phyloP scores from a whole-genome alignment of 2,113 vertebrate genomes.

The Mastomys coucha region DNA sequence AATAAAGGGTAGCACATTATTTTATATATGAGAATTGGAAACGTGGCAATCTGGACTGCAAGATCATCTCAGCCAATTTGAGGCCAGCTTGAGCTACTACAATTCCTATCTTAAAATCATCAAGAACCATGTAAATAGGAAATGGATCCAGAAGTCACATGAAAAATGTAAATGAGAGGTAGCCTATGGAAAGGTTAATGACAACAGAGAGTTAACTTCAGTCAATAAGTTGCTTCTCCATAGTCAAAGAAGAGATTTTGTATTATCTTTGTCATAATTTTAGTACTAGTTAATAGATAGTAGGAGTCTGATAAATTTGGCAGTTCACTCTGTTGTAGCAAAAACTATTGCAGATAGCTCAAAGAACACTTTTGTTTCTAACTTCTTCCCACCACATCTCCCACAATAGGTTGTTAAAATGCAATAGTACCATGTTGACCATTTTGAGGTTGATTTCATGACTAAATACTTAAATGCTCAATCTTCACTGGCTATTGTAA shows the following conservation, averaged over 20 bases:
- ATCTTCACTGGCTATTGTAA: constrained; percentile 51
- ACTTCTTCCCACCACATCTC: not conserved
- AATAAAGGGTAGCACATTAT: not conserved
- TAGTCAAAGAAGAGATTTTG: not conserved
- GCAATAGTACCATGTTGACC: not conserved
- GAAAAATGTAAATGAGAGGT: not conserved
- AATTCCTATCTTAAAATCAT: not conserved
- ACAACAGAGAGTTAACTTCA: not conserved
- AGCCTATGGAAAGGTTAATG: not conserved
- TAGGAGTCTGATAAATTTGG: not conserved
- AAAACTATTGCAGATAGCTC: not conserved
- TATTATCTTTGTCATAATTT: not conserved
- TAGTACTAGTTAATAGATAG: constrained; percentile 13
- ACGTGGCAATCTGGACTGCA: not conserved
- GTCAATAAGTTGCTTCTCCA: not conserved
- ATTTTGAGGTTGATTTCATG: constrained; percentile 39
- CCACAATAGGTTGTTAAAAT: constrained; percentile 12
- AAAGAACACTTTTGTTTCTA: not conserved
- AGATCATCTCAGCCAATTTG: not conserved
- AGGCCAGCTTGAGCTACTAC: not conserved
- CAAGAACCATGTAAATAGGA: not conserved
- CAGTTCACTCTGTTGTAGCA: not conserved
- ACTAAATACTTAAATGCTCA: constrained; percentile 50
- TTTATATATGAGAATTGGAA: not conserved
- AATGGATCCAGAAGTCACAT: not conserved